Evolutionary conservation across 1,140 invertebrate genomes (phyloP).

Genomic region (Manduca sexta): DNA sequence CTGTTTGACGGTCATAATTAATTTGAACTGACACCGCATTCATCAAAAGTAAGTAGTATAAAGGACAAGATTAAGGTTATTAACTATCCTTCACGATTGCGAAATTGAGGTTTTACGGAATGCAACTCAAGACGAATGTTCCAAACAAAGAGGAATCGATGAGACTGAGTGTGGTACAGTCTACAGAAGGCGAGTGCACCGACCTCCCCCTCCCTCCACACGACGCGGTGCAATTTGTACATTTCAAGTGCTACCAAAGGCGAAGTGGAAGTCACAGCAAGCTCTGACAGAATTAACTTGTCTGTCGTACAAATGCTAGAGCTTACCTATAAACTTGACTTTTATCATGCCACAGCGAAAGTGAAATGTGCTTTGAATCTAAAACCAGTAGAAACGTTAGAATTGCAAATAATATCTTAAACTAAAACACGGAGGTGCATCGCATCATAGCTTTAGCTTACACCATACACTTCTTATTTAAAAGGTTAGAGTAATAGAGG

Average conservation of each 20-base stretch:
- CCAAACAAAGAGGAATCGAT: constrained; percentile 67
- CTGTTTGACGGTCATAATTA: too few species aligned
- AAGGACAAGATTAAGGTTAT: not conserved
- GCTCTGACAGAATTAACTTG: constrained; percentile 72
- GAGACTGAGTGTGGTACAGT: constrained; percentile 32
- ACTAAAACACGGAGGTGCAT: too few species aligned
- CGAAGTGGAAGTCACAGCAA: constrained; percentile 60
- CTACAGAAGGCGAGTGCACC: constrained; percentile 47
- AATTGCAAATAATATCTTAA: too few species aligned
- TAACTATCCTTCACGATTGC: constrained; percentile 37
- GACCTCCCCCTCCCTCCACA: constrained; percentile 42
- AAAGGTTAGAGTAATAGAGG: too few species aligned
- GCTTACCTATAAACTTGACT: constrained; percentile 57
- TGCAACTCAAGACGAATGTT: constrained; percentile 65
- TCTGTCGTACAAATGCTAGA: constrained; percentile 48
- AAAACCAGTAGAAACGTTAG: too few species aligned
- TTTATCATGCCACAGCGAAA: constrained; percentile 24
- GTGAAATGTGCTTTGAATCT: constrained; percentile 8
- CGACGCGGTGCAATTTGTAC: constrained; percentile 68
- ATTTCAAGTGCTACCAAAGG: constrained; percentile 71
- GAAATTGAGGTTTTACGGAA: constrained; percentile 60
- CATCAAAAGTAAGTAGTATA: not conserved
- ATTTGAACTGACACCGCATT: too few species aligned
- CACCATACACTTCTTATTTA: too few species aligned
- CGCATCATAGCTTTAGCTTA: too few species aligned